Percentiles rank a stretch among this genome's conserved stretches.
These are phyloP conservation scores for Cosmia pyralina DNA, from an alignment of 2,888 invertebrate genomes.

Conservation along the genomic window DNA sequence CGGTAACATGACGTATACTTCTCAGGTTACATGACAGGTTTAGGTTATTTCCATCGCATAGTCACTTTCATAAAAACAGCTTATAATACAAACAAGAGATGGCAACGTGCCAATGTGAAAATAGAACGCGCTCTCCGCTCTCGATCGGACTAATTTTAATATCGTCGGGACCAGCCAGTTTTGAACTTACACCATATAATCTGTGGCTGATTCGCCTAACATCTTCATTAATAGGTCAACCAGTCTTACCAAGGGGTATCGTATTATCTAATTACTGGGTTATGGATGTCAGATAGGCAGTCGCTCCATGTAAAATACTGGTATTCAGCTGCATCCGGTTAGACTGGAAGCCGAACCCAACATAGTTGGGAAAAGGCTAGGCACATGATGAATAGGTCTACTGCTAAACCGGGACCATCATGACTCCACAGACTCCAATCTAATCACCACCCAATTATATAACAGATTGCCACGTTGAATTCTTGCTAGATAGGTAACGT, in stretches of 20 bases:
- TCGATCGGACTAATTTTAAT: constrained; percentile 89
- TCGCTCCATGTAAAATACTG: too few relatives aligned
- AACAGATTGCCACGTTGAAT: not conserved
- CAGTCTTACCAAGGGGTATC: too few relatives aligned
- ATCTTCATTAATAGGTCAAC: constrained; percentile 46
- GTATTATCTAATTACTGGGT: too few relatives aligned
- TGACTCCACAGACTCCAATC: constrained; percentile 13
- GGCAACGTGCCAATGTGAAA: constrained; percentile 87
- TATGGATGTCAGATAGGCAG: too few relatives aligned
- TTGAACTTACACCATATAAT: constrained; percentile 80
- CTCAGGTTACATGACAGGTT: constrained; percentile 89
- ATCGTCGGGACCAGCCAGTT: constrained; percentile 80
- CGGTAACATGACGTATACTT: constrained; percentile 76
- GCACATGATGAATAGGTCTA: constrained; percentile 13
- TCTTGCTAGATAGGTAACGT: constrained; percentile 3
- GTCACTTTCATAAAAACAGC: constrained; percentile 90
- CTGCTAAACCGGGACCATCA: constrained; percentile 20
- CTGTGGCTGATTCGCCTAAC: constrained; percentile 59
- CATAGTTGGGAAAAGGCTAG: too few relatives aligned
- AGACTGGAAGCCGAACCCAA: too few relatives aligned
- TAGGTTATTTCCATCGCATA: constrained; percentile 89
- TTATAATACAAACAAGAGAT: constrained; percentile 90
- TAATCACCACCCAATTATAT: not conserved
- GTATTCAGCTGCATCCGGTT: too few relatives aligned
- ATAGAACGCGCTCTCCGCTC: constrained; percentile 87